Base-by-base conservation (phyloP, 1,140 invertebrate genomes). In the Stegodyphus mimosarum region DNA sequence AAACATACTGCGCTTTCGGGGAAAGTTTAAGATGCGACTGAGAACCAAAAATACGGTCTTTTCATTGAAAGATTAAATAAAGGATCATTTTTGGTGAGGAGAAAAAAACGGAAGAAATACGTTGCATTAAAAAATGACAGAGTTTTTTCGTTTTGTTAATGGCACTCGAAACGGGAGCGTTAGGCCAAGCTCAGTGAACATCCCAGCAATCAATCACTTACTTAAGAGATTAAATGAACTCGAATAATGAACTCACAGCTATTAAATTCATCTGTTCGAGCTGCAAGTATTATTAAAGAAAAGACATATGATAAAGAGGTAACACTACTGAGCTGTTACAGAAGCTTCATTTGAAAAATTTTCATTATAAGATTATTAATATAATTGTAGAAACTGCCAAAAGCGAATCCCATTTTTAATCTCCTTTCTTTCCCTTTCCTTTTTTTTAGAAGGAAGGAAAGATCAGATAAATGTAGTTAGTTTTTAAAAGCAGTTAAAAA, bases 191-290 rank as follows among this genome's bases (percentile, higher is more conserved):
- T 33, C 64, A 7, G 11, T 79, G 18, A 13, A 51, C 77, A 52
- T 48, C 49, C 17, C 11, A 53, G 18, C 77, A 55, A 79, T 79
- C 51, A 18, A 70, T 79, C 77, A 70, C 70, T 18, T 70, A 70
- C 51, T 69, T 79, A 79, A 70, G 69, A 70, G 77, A 50, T 79
- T 70, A 70, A 71, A 48, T 79, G 77, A 79, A 70, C 64, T 55
- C 63, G 50, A 79, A 67, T 70, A 70, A 70, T 70, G 67, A 55
- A 55, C 77, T 55, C 17, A 51, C 53, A 15, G 17, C 51, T 51
- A 79, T 79, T 79, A 79, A 79, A 79, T 79, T 70, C 66, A 70
- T 79, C 66, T 79, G 77, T 79, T 70, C 70, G 67, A 70, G 77
- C 70, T 51, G 50, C 15, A 55, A 13, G 53, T 33, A 66, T 51